Evolutionary conservation across 2,888 invertebrate species (phyloP).

Genomic region (Catocala sponsa): DNA sequence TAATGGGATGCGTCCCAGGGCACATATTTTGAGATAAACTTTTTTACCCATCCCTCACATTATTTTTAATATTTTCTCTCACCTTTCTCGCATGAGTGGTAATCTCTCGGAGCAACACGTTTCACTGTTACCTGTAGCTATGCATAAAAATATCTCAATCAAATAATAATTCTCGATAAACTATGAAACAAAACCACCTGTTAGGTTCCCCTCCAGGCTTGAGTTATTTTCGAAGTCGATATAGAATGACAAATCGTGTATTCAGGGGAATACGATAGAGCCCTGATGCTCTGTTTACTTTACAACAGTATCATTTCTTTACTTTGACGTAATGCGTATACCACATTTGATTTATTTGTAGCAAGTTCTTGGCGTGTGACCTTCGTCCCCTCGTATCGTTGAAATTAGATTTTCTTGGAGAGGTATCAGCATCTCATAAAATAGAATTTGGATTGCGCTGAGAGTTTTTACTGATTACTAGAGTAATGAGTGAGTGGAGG

Average conservation of each 20-base stretch:
- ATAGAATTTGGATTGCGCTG: conserved; percentile 44
- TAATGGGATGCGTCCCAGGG: conserved; percentile 56
- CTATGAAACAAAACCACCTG: conserved; percentile 61
- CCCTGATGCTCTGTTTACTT: conserved; percentile 32
- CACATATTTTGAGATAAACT: conserved; percentile 49
- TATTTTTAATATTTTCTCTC: conserved; percentile 48
- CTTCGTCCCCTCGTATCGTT: conserved; percentile 20
- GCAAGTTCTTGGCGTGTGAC: conserved; percentile 21
- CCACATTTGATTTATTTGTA: conserved; percentile 28
- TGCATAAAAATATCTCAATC: conserved; percentile 40
- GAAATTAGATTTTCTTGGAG: conserved; percentile 50
- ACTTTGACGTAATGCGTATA: conserved; percentile 10
- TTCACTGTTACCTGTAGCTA: conserved; percentile 32
- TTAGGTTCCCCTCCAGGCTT: conserved; percentile 44
- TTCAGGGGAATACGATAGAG: conserved; percentile 28
- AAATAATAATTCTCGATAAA: conserved; percentile 39
- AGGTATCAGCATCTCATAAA: conserved; percentile 47
- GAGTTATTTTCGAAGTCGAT: conserved; percentile 50
- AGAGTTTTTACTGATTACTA: conserved; percentile 70
- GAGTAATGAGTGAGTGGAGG: conserved; percentile 61
- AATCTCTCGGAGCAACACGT: conserved; percentile 23
- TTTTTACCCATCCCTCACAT: conserved; percentile 47
- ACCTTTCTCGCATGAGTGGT: conserved; percentile 26
- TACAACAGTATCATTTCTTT: conserved; percentile 22
- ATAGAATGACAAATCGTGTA: conserved; percentile 47